Percentiles rank a stretch among this genome's conserved stretches.
Evolutionary conservation across 2,888 invertebrate species (phyloP).

Genomic region (Coenonympha arcania): DNA sequence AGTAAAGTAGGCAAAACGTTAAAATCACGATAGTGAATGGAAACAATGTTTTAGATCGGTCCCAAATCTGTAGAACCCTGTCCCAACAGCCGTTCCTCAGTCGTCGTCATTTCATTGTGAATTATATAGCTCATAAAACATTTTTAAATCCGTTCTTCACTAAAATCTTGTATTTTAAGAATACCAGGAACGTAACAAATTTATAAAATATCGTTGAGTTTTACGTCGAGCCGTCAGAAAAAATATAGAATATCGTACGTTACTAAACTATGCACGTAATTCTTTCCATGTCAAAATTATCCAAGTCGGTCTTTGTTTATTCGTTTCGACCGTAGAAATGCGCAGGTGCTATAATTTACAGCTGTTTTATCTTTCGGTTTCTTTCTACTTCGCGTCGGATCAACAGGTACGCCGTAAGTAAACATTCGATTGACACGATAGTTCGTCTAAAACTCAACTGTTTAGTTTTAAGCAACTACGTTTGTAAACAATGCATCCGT

Average conservation of each 20-base stretch:
- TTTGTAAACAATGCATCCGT: constrained; percentile 38
- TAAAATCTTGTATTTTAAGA: constrained; percentile 25
- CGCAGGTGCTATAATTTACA: constrained; percentile 27
- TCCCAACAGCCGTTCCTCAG: constrained; percentile 44
- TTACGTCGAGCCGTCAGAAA: constrained; percentile 9
- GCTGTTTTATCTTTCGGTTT: constrained; percentile 14
- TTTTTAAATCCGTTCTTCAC: constrained; percentile 35
- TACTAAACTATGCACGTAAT: constrained; percentile 5
- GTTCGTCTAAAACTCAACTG: constrained; percentile 33
- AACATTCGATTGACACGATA: constrained; percentile 26
- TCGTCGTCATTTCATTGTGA: constrained; percentile 46
- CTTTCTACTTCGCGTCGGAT: constrained; percentile 5
- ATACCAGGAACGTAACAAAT: constrained; percentile 21
- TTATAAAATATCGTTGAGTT: constrained; percentile 20
- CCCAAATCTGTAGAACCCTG: constrained; percentile 27
- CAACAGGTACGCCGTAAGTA: constrained; percentile 2
- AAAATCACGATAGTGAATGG: no score
- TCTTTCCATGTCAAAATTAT: constrained; percentile 16
- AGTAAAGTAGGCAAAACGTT: no score
- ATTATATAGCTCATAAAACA: constrained; percentile 58
- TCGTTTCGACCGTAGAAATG: no score
- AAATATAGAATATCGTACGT: constrained; percentile 11
- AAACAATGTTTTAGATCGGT: constrained; percentile 37
- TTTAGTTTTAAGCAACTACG: constrained; percentile 32
- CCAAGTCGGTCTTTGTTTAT: background rate